phyloP scores from a whole-genome alignment of 2,113 vertebrate genomes.

The Hucho hucho region DNA sequence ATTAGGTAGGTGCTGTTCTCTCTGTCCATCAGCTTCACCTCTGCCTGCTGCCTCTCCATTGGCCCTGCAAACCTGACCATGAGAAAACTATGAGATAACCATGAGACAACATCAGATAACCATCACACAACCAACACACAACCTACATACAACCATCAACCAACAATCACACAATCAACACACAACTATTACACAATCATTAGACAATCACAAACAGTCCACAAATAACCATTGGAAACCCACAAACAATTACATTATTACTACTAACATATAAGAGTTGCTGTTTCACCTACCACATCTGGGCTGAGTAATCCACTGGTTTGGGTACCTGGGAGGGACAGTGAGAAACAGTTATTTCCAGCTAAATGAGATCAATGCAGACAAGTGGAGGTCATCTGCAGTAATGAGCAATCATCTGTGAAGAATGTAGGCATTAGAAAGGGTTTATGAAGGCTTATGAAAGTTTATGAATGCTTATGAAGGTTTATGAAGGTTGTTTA shows the following conservation, averaged over 20 bases:
- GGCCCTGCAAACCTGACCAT: constrained; percentile 89
- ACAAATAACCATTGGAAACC: too few species aligned
- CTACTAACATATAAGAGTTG: constrained; percentile 18
- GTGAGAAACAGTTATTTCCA: constrained; percentile 46
- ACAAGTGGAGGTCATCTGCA: constrained; percentile 29
- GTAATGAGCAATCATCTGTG: constrained; percentile 34
- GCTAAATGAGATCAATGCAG: constrained; percentile 35
- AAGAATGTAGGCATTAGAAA: too few species aligned
- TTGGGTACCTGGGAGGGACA: constrained; percentile 83
- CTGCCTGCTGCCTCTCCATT: constrained; percentile 90
- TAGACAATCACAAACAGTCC: too few species aligned
- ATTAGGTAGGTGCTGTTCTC: constrained; percentile 90
- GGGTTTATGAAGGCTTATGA: too few species aligned
- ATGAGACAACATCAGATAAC: too few species aligned
- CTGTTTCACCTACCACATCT: constrained; percentile 81
- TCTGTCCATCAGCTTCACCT: constrained; percentile 85
- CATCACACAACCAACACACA: too few species aligned
- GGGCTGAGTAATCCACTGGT: constrained; percentile 89
- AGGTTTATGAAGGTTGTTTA: background rate
- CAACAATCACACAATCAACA: too few species aligned
- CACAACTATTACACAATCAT: too few species aligned
- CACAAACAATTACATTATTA: too few species aligned
- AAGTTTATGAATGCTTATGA: too few species aligned
- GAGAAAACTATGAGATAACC: background rate
- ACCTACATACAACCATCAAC: too few species aligned